phyloP scores from a whole-genome alignment of 2,888 invertebrate species.

The Myathropa florea region DNA sequence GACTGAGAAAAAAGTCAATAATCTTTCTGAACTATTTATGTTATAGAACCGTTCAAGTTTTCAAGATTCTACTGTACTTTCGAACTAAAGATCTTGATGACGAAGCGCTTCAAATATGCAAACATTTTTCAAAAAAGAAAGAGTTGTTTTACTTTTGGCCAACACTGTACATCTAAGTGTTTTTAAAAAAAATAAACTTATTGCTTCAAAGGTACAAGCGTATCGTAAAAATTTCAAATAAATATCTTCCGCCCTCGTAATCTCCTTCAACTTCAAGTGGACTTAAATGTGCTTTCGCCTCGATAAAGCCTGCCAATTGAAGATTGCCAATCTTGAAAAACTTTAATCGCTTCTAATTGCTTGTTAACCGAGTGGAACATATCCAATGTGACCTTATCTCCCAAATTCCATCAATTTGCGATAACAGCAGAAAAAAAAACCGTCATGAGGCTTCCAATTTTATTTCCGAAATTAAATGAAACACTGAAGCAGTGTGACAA shows the following conservation, averaged over 20 bases:
- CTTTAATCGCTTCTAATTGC: constrained; percentile 32
- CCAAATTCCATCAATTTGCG: constrained; percentile 6
- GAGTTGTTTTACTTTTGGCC: no score
- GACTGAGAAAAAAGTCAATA: no score
- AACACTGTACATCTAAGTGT: no score
- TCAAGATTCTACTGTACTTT: no score
- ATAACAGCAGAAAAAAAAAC: neutral
- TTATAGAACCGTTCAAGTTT: no score
- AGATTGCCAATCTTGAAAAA: neutral
- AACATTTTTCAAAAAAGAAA: no score
- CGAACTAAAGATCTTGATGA: no score
- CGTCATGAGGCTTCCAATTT: neutral
- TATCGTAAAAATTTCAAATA: neutral
- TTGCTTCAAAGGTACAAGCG: no score
- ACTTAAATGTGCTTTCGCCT: neutral
- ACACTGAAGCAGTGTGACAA: no score
- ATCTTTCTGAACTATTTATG: no score
- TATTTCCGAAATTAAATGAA: neutral
- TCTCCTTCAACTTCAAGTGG: neutral
- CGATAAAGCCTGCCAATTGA: neutral
- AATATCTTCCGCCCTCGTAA: neutral
- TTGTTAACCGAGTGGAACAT: neutral
- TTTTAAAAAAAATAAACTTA: no score
- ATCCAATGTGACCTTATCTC: neutral
- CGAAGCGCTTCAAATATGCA: no score